Evolutionary conservation across 1,140 invertebrate species (phyloP), one percentile per base, ranked within the genome.

Genomic region (Eurosta solidaginis): DNA sequence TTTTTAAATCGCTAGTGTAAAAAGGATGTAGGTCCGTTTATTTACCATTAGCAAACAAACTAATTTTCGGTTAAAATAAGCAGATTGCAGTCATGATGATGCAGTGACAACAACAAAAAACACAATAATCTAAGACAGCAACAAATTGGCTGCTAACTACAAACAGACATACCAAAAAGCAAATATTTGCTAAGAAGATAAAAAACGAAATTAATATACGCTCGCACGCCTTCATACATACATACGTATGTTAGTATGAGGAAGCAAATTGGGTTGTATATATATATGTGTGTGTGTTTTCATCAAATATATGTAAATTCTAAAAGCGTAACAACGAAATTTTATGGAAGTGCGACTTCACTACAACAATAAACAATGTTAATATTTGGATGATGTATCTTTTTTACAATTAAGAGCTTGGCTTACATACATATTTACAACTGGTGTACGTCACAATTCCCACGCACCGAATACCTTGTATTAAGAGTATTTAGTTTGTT

Each of bases 41-140:
- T 68, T 68, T 68, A 68, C 1, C 59, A 36, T 17, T 9, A n/a
- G 59, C 33, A 68, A 68, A 68, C 59, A 68, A 68, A 68, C 40
- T 68, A 68, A 68, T 68, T 68, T 68, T 68, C 59, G 59, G 59
- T 68, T 68, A 68, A 59, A 68, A 68, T 68, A n/a, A 40, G 59
- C 59, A 68, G 25, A n/a, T 10, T 68, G 59, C 59, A 68, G 33
- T 36, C 49, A 52, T 22, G 6, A 52, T 52, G 49, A 22, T 52
- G 22, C 49, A 52, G 22, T 22, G 25, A 52, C 49, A 17, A 49
- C 45, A 49, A 68, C n/a, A 40, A 20, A 63, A 68, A 40, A 29
- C 59, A n/a, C n/a, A n/a, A n/a, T n/a, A n/a, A n/a, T n/a, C 25
- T 17, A 68, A 42, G 20, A 14, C 59, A 36, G 22, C 59, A 68